These are phyloP conservation scores for Misgurnus anguillicaudatus DNA, from an alignment of 2,113 vertebrate genomes.

Conservation along the genomic window DNA sequence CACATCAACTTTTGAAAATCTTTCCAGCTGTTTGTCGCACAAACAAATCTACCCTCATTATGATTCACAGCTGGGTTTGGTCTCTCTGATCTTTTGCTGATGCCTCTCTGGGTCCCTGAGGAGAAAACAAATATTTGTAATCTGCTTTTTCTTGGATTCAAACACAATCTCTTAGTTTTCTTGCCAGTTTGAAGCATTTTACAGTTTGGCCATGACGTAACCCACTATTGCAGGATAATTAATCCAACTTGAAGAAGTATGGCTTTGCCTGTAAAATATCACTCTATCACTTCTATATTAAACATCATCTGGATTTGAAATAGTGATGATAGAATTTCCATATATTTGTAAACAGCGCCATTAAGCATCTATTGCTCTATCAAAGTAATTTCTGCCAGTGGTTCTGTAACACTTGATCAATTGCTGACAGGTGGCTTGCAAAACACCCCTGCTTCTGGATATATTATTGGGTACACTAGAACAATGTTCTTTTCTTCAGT, in stretches of 20 bases:
- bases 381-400: background rate
- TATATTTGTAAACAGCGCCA: too few species aligned
- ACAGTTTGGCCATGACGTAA: background rate
- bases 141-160: constrained; percentile 8
- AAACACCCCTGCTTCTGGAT: constrained; percentile 25
- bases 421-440: constrained; percentile 41
- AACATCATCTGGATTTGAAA: too few species aligned
- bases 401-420: constrained; percentile 11
- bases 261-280: too few species aligned
- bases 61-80: constrained; percentile 47
- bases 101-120: constrained; percentile 61
- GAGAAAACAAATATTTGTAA: background rate
- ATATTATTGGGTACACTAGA: background rate
- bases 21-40: background rate
- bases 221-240: too few species aligned
- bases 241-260: too few species aligned
- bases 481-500: constrained; percentile 16
- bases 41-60: constrained; percentile 64
- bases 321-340: too few species aligned
- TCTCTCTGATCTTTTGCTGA: constrained; percentile 27
- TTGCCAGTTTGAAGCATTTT: background rate
- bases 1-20: background rate
- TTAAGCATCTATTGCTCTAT: background rate
- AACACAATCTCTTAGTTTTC: constrained; percentile 36
- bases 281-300: too few species aligned